Evolutionary conservation across 2,113 vertebrate species (phyloP).

Genomic region (Poeciliopsis retropinna): DNA sequence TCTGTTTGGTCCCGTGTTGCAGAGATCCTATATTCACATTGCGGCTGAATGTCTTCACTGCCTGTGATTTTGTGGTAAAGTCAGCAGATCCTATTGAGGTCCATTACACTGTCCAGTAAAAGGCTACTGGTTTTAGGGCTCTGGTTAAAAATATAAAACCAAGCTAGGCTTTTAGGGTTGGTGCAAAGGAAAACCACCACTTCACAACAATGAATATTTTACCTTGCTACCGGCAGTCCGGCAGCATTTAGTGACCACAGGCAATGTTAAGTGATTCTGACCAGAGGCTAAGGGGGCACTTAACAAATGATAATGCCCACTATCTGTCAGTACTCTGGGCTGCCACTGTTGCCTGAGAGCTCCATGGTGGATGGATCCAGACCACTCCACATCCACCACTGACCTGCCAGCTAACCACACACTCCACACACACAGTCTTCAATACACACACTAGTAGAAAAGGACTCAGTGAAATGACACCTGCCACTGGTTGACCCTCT

Average conservation of each 20-base stretch:
- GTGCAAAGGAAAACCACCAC: constrained; percentile 83
- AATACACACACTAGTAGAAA: constrained; percentile 43
- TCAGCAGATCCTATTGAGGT: constrained; percentile 38
- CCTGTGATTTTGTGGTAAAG: constrained; percentile 61
- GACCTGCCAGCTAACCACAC: constrained; percentile 79
- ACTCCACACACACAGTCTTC: constrained; percentile 67
- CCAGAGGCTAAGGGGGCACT: constrained; percentile 82
- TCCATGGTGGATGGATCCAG: constrained; percentile 68
- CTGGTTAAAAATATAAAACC: constrained; percentile 83
- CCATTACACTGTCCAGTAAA: constrained; percentile 72
- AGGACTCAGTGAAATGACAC: constrained; percentile 54
- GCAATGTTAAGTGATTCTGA: constrained; percentile 84
- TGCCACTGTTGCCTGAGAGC: constrained; percentile 75
- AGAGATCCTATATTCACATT: constrained; percentile 15
- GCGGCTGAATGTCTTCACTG: constrained; percentile 24
- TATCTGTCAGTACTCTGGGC: constrained; percentile 73
- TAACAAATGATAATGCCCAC: constrained; percentile 85
- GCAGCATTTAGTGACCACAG: constrained; percentile 83
- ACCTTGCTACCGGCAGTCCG: constrained; percentile 81
- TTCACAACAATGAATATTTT: constrained; percentile 83
- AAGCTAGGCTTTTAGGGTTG: constrained; percentile 80
- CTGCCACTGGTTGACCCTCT: constrained; percentile 58
- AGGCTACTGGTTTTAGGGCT: constrained; percentile 71
- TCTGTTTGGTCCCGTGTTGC: constrained; percentile 21
- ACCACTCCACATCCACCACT: constrained; percentile 73